A percentile compares a stretch with the other conserved stretches of the same genome.
phyloP scores from a whole-genome alignment of 1,140 invertebrate species.

The Fopius arisanus region DNA sequence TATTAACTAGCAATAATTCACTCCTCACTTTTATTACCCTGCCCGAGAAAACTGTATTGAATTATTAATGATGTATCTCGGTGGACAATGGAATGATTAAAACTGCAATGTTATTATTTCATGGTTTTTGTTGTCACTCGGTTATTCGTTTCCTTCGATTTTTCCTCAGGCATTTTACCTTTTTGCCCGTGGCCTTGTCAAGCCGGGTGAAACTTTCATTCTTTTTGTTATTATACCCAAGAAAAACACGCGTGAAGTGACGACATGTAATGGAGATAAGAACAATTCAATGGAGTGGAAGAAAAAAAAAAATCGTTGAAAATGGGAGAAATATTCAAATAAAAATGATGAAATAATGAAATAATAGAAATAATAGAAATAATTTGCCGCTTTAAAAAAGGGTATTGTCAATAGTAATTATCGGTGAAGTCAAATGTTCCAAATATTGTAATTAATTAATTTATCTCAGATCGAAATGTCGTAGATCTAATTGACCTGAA shows the following conservation, averaged over 20 bases:
- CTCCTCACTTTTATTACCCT: constrained; percentile 12
- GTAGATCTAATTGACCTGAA: constrained; percentile 30
- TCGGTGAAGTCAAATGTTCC: not conserved
- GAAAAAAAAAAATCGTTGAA: not conserved
- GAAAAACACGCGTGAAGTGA: not conserved
- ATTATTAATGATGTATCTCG: constrained; percentile 27
- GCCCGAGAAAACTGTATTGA: constrained; percentile 19
- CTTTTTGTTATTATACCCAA: not conserved
- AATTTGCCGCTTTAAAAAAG: no score
- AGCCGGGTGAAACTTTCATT: constrained; percentile 17
- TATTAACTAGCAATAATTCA: constrained; percentile 22
- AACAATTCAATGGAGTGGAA: constrained; percentile 19
- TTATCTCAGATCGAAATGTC: constrained; percentile 15
- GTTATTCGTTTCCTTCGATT: constrained; percentile 12
- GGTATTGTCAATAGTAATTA: no score
- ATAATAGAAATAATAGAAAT: no score
- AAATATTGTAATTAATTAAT: not conserved
- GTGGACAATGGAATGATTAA: not conserved
- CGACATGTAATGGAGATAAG: constrained; percentile 20
- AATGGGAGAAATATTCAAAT: not conserved
- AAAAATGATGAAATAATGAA: not conserved
- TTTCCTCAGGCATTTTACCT: constrained; percentile 18
- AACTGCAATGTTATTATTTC: not conserved
- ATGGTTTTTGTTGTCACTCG: not conserved
- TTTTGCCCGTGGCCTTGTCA: constrained; percentile 26